Base-by-base conservation (phyloP, 2,797 vertebrate species). In the Acipenser ruthenus region DNA sequence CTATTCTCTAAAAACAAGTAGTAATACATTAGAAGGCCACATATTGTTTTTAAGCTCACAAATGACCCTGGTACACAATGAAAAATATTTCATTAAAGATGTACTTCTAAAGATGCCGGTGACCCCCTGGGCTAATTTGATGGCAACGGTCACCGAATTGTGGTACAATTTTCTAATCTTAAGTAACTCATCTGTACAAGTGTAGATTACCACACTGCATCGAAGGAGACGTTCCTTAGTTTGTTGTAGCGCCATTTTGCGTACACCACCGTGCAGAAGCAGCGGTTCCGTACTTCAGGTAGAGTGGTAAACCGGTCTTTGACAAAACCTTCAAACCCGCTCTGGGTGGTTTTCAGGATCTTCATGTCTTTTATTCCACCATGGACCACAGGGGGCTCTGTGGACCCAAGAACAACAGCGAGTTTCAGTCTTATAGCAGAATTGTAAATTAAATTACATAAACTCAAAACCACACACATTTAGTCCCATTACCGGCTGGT, bases 261-360 rank as follows among this genome's bases (percentile, higher is more conserved):
- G 62, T 93, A 92, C 12, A 97, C 84, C 8, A 93, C 85, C 55
- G 92, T 95, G 23, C 94, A 95, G 66, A 99, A 94, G 81, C 90
- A 90, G 62, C 97, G 86, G 79, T 99, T 96, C 1, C 84, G 89
- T 73, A 83, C 82, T 0, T 94, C 94, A 1, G 90, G 84, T 72
- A 99, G 89, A 0, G 94, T 98, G 8, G 95, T 99, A 70, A 94
- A 92, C 67, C 87, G 89, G 67, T 95, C 93, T 72, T 79, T 87
- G 49, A 85, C 74, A 77, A 99, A 99, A 6, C 92, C 92, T 77
- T 91, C 89, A 68, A 99, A 99, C 68, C 96, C 95, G 53, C 95
- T 97, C 81, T 95, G 91, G 0, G 95, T 97, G 7, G 96, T 95
- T 84, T 99, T 99, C 78, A 99, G 84, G 65, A 99, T 80, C 67